Conservation (phyloP, 1,140 invertebrate genomes). For the Homalodisca vitripennis region DNA sequence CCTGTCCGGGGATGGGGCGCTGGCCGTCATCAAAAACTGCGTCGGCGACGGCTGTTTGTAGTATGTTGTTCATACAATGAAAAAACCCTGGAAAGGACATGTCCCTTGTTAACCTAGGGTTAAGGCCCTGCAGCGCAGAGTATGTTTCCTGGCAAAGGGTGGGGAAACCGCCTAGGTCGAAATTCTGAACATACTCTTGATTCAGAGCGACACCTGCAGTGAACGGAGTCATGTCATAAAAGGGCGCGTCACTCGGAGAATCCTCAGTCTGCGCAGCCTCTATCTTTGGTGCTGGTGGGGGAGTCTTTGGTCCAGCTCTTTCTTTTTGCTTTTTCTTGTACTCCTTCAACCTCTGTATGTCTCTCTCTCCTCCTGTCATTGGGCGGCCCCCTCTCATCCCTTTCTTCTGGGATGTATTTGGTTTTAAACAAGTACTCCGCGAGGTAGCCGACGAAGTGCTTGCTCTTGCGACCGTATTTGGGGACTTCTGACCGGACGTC, state of each 20-base stretch:
- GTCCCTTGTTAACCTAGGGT: not conserved
- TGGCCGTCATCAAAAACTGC: not conserved
- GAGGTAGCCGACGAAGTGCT: too few relatives aligned
- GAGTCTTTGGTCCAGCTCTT: too few relatives aligned
- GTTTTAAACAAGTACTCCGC: too few relatives aligned
- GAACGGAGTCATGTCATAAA: not conserved
- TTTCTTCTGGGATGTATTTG: too few relatives aligned
- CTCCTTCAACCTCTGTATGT: too few relatives aligned
- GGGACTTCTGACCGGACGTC: too few relatives aligned
- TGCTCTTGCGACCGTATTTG: too few relatives aligned
- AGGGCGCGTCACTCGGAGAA: not conserved
- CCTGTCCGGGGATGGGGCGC: not conserved
- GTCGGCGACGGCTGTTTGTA: not conserved
- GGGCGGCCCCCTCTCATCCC: too few relatives aligned
- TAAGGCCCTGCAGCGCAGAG: not conserved
- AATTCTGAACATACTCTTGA: slow-evolving; percentile 1
- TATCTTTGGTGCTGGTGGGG: too few relatives aligned
- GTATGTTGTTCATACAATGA: not conserved
- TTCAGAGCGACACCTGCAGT: not conserved
- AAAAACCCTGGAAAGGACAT: slow-evolving; percentile 2
- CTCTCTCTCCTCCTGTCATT: too few relatives aligned
- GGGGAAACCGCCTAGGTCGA: not conserved
- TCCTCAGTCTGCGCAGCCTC: too few relatives aligned
- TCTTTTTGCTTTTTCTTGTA: too few relatives aligned
- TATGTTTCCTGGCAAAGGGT: not conserved